Conservation (phyloP, 1,140 invertebrate genomes). For the Microvelia longipes region DNA sequence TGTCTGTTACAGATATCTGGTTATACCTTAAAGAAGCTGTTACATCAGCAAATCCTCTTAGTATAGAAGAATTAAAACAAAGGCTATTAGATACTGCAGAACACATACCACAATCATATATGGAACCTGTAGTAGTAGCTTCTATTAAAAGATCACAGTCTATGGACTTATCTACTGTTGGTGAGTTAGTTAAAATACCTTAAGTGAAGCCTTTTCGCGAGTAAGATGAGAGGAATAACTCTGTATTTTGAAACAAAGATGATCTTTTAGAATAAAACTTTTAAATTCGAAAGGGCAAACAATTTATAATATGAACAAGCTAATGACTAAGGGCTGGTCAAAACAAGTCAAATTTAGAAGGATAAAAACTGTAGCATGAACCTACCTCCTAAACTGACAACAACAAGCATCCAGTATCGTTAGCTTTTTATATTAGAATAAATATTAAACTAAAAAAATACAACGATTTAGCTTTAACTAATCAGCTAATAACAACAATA, state of each 20-base stretch:
- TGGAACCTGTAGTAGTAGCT: constrained; percentile 25
- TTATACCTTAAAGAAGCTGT: constrained; percentile 22
- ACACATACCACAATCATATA: constrained; percentile 25
- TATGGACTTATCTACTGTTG: constrained; percentile 20
- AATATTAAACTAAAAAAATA: no score
- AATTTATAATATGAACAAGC: no score
- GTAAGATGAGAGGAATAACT: constrained; percentile 3
- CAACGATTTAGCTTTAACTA: no score
- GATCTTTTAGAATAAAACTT: no score
- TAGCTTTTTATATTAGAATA: no score
- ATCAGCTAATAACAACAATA: no score
- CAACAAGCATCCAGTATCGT: no score
- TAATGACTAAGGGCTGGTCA: no score
- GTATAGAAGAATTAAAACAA: constrained; percentile 29
- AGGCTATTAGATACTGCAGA: constrained; percentile 22
- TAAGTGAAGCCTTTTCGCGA: not conserved
- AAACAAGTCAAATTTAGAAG: no score
- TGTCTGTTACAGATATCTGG: constrained; percentile 23
- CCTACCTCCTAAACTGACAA: no score
- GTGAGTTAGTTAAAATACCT: constrained; percentile 23
- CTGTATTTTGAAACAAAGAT: constrained; percentile 1
- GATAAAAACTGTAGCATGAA: no score
- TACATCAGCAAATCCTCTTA: constrained; percentile 29
- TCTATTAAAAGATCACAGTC: constrained; percentile 23
- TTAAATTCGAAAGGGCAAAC: no score